Conservation (phyloP, 2,113 vertebrate species). For the Elaphurus davidianus region DNA sequence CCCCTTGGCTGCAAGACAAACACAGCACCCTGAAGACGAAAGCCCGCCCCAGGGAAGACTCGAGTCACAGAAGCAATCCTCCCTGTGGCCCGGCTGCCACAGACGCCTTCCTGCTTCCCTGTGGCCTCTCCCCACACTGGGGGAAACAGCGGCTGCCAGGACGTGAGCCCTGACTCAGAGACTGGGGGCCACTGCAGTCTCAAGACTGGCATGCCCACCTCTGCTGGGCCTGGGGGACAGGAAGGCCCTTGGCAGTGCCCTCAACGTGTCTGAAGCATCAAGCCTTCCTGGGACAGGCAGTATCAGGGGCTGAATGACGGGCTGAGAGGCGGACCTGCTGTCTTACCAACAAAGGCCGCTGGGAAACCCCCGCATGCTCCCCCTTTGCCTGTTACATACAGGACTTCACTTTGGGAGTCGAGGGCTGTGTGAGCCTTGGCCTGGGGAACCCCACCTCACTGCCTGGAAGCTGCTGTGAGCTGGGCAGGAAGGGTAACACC, state of each 20-base stretch:
- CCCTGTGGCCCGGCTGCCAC: fast-evolving
- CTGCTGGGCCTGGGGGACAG: background rate
- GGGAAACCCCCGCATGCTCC: background rate
- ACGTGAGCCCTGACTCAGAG: background rate
- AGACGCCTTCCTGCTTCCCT: background rate
- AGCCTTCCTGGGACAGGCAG: background rate
- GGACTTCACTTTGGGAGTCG: background rate
- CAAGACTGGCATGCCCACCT: background rate
- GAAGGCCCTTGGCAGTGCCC: background rate
- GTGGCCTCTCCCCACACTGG: too few relatives aligned
- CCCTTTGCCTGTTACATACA: too few relatives aligned
- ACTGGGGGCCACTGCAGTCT: background rate
- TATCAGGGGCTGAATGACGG: background rate
- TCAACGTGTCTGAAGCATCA: background rate
- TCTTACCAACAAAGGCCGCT: background rate
- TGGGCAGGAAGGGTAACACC: fast-evolving
- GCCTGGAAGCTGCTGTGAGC: background rate
- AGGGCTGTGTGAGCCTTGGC: background rate
- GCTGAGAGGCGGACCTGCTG: background rate
- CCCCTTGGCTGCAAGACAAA: constrained; percentile 81
- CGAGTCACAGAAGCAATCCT: background rate
- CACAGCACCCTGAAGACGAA: background rate
- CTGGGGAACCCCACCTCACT: fast-evolving
- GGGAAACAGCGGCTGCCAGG: background rate
- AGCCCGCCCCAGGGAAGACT: too few relatives aligned